Evolutionary conservation across 1,140 invertebrate species (phyloP).

Genomic region (Pteromalus puparum): DNA sequence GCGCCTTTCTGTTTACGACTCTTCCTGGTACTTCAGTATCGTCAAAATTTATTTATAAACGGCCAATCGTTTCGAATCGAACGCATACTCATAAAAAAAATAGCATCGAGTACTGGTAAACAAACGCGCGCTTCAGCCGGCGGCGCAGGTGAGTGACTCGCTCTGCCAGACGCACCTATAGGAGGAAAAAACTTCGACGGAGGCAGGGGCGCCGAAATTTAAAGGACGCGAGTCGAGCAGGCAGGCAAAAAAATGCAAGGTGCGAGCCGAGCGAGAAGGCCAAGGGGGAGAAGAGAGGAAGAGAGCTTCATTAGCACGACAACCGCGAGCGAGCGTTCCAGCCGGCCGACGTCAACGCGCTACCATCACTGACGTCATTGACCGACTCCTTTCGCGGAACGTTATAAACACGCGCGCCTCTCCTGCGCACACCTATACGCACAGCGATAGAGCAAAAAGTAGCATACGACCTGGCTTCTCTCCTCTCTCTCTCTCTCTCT

Average conservation of each 20-base stretch:
- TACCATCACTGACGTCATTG: constrained; percentile 32
- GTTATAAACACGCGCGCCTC: neutral
- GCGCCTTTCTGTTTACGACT: no score
- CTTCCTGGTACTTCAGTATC: no score
- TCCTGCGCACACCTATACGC: neutral
- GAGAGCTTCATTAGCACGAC: constrained; percentile 25
- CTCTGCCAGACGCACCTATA: neutral
- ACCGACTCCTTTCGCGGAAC: constrained; percentile 16
- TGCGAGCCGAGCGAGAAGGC: neutral
- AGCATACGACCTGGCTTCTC: neutral
- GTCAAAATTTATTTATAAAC: no score
- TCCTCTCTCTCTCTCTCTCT: neutral
- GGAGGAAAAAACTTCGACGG: no score
- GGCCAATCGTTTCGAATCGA: no score
- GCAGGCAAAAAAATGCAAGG: neutral
- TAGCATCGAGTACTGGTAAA: no score
- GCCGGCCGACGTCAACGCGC: constrained; percentile 4
- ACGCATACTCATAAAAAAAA: no score
- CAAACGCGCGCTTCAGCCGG: no score
- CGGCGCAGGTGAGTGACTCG: no score
- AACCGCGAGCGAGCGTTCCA: constrained; percentile 12
- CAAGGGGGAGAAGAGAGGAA: neutral
- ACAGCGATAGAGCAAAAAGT: no score
- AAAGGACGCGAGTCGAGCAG: neutral
- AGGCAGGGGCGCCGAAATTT: neutral